Percentiles rank a stretch among this genome's conserved stretches.
phyloP scores from a whole-genome alignment of 2,888 invertebrate species.

The Drosophila eohydei region DNA sequence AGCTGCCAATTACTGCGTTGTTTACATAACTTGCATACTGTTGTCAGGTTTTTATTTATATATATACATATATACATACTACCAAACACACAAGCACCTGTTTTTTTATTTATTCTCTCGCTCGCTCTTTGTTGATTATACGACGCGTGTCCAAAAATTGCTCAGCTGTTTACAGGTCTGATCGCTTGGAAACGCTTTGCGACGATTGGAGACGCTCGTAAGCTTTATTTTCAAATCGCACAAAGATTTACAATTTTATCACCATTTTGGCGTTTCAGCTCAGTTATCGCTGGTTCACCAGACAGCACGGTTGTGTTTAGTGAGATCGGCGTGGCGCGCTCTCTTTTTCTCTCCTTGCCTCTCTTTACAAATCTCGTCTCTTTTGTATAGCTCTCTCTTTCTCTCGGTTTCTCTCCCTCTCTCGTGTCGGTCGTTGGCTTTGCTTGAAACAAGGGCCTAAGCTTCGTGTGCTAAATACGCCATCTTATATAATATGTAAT shows the following conservation, averaged over 20 bases:
- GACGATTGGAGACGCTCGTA: constrained; percentile 41
- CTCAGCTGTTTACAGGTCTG: constrained; percentile 63
- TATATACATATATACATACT: constrained; percentile 6
- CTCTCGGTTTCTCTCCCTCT: constrained; percentile 22
- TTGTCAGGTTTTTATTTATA: constrained; percentile 2
- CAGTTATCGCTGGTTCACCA: constrained; percentile 72
- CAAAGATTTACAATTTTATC: constrained; percentile 70
- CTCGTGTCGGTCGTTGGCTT: constrained; percentile 53
- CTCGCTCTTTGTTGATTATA: constrained; percentile 44
- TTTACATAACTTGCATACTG: constrained; percentile 63
- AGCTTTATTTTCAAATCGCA: constrained; percentile 70
- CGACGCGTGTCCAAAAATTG: constrained; percentile 53
- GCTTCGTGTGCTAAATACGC: constrained; percentile 60
- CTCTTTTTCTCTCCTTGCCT: constrained; percentile 15
- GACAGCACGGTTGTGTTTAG: constrained; percentile 64
- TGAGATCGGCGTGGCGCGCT: constrained; percentile 33
- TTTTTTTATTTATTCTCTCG: constrained; percentile 22
- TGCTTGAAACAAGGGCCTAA: constrained; percentile 36
- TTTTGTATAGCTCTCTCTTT: constrained; percentile 32
- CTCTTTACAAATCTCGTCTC: constrained; percentile 9
- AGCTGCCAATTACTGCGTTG: constrained; percentile 21
- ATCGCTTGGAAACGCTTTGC: constrained; percentile 30
- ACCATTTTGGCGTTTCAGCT: constrained; percentile 64
- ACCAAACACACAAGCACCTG: constrained; percentile 49
- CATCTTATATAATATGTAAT: constrained; percentile 72